Evolutionary conservation across 2,888 invertebrate genomes (phyloP).

Genomic region (Mesorhabditis sp.): DNA sequence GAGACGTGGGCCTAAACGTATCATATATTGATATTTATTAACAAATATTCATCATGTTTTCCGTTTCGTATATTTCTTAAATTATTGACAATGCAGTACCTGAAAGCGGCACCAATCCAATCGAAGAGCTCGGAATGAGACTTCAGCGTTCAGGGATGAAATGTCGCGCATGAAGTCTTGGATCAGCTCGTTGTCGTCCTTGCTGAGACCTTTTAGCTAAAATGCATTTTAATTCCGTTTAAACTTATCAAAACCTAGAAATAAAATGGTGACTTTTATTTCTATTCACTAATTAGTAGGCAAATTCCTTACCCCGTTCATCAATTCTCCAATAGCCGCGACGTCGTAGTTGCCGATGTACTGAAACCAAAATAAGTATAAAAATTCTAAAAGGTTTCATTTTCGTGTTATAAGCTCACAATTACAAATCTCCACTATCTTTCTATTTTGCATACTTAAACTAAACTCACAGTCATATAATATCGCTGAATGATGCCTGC

Average conservation of each 20-base stretch:
- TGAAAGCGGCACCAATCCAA: constrained; percentile 96
- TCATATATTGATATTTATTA: neutral
- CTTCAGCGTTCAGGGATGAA: constrained; percentile 39
- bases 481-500: constrained; percentile 87
- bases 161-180: constrained; percentile 33
- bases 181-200: constrained; percentile 49
- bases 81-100: constrained; percentile 47
- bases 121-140: constrained; percentile 86
- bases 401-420: neutral
- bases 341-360: constrained; percentile 94
- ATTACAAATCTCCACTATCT: constrained; percentile 18
- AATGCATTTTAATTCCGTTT: neutral
- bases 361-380: constrained; percentile 63
- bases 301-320: constrained; percentile 12
- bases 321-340: constrained; percentile 76
- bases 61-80: neutral
- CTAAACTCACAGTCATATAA: constrained; percentile 16
- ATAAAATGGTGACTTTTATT: neutral
- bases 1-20: constrained; percentile 74
- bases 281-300: neutral
- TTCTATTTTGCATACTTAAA: too few species aligned
- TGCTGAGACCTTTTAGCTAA: constrained; percentile 22
- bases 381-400: neutral
- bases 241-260: too few species aligned
- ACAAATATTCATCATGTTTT: too few species aligned